Base-by-base conservation (phyloP, 2,888 invertebrate species). In the Diadegma fenestrale region DNA sequence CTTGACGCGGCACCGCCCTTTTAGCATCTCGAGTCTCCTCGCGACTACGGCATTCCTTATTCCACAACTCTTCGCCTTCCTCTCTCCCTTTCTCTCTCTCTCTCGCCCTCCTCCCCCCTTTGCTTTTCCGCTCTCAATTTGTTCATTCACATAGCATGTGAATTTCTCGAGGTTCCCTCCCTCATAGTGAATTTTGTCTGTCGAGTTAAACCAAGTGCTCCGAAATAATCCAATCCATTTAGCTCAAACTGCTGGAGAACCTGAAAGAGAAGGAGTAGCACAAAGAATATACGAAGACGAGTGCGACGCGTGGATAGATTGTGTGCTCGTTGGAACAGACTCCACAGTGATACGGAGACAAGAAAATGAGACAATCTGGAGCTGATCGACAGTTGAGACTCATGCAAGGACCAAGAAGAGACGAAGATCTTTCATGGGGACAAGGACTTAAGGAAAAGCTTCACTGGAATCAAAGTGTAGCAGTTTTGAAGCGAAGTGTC, bases 151-250 rank as follows among this genome's bases (percentile, higher is more conserved):
- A 54, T 41, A 61, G 58, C 54, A 37, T 76, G 43, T 68, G 69
- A 73, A 54, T 78, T 26, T 85, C 43, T 48, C 63, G 12, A 19
- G 66, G 1, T 61, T 75, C 33, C 75, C 63, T 48, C 63, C 73
- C 78, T 79, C 80, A 69, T 79, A 64, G 75, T 77, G 83, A 79
- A 87, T 83, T 87, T 86, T 63, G 75, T 84, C 87, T 85, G 86
- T 84, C 69, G 84, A 85, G 87, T 86, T 89, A 85, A 86, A 86
- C 82, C 88, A 84, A 87, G 86, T 82, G 88, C 88, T 87, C 88
- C 87, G 83, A 88, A 88, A 90, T 88, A 89, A 90, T 90, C 88
- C 88, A 90, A 89, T 90, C 90, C 89, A 89, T 88, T 89, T 89
- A 88, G 84, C 76, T 83, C 73, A 84, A 83, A 79, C 86, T 81